Conservation (phyloP, 2,888 invertebrate species). For the Piscicola geometra region DNA sequence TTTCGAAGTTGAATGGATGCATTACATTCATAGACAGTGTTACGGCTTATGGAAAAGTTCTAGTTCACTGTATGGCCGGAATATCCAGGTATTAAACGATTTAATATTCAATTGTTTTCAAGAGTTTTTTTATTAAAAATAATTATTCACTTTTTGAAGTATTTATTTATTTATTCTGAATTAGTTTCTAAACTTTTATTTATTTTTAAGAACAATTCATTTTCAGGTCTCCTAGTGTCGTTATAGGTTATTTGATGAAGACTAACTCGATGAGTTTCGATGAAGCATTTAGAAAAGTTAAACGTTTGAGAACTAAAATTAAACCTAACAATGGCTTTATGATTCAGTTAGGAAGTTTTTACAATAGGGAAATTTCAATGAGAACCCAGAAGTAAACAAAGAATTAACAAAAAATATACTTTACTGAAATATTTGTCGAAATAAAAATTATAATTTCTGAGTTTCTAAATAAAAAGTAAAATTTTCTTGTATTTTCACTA, state of each 20-base stretch:
- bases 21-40: slow-evolving; percentile 1
- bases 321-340: slow-evolving; percentile 28
- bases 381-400: too few species aligned
- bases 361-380: too few species aligned
- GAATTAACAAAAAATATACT: too few species aligned
- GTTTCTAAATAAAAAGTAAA: too few species aligned
- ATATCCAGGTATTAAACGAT: slow-evolving; percentile 16
- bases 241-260: slow-evolving; percentile 24
- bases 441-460: neutral
- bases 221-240: slow-evolving; percentile 24
- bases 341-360: too few species aligned
- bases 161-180: neutral
- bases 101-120: neutral
- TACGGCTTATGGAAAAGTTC: slow-evolving; percentile 12
- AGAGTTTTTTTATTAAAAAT: neutral
- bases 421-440: too few species aligned
- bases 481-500: too few species aligned
- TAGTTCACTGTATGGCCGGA: slow-evolving; percentile 32
- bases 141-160: neutral
- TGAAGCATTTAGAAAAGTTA: slow-evolving; percentile 25
- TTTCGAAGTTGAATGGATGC: slow-evolving; percentile 23
- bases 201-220: neutral
- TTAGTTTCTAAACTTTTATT: neutral
- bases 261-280: slow-evolving; percentile 10
- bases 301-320: slow-evolving; percentile 1